A percentile compares a stretch with the other conserved stretches of the same genome.
Conservation (phyloP, 2,888 invertebrate genomes). For the Tenodera sinensis region DNA sequence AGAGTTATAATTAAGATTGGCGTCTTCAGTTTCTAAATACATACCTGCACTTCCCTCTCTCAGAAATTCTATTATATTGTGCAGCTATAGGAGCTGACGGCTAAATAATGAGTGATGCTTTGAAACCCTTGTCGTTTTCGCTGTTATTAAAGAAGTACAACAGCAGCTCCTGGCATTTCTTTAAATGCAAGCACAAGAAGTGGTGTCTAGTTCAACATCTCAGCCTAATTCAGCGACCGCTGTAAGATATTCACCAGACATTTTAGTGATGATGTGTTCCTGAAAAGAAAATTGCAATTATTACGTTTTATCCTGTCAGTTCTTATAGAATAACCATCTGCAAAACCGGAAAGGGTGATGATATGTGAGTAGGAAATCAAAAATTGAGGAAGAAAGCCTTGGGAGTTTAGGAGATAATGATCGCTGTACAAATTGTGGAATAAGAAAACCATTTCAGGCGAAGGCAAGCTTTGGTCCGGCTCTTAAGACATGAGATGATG, state of each 20-base stretch:
- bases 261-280: background rate
- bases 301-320: background rate
- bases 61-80: constrained; percentile 6
- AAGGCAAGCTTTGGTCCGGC: no score
- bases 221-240: no score
- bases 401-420: background rate
- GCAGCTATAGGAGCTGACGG: background rate
- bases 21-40: constrained; percentile 17
- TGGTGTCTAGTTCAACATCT: background rate
- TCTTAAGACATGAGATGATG: no score
- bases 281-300: background rate
- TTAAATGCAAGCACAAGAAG: background rate
- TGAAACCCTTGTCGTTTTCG: constrained; percentile 14
- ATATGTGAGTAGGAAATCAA: background rate
- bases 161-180: background rate
- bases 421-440: background rate
- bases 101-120: constrained; percentile 9
- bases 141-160: constrained; percentile 13
- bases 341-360: background rate
- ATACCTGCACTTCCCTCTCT: background rate
- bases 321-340: background rate
- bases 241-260: background rate
- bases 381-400: background rate
- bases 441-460: no score
- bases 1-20: constrained; percentile 26